Evolutionary conservation across 1,140 invertebrate species (phyloP), one percentile per base, ranked within the genome.

Genomic region (Lepidotrigona ventralis): DNA sequence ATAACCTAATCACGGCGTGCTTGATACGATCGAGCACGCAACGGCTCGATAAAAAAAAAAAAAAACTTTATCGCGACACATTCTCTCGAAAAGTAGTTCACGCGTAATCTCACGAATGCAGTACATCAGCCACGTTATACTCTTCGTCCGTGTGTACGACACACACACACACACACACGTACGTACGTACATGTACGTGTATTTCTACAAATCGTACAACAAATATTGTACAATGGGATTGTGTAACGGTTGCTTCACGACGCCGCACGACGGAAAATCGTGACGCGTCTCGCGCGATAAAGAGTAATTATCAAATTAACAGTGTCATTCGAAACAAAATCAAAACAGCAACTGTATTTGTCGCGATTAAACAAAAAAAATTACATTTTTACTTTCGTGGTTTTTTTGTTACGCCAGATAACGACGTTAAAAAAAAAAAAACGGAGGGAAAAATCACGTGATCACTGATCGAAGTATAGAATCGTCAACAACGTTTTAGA

Each of bases 141-240:
- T 68, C 64, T 39, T 39, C 58, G 14, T 29, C 11, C 39, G 39
- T 33, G 33, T 33, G 33, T 33, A 1, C 33, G 33, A 33, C 33
- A 33, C 4, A 33, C 33, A 33, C n/a, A n/a, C n/a, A n/a, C n/a
- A n/a, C n/a, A n/a, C n/a, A n/a, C n/a, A n/a, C n/a, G n/a, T n/a
- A n/a, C 33, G 33, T 33, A 33, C 33, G 33, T 33, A 26, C n/a
- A 19, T 33, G 9, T 33, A 29, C 53, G 46, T 19, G 56, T 72
- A 82, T 80, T 46, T 46, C 87, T 85, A 63, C 56, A 80, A 77
- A 88, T 87, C 86, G 83, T 76, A 79, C 68, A 53, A 53, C 72
- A 88, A 88, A 88, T 80, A 88, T 88, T 88, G 79, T 83, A 88
- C 86, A 83, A 88, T 79, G 83, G 69, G 66, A 86, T 88, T 88